Evolutionary conservation across 2,888 invertebrate species (phyloP).

Genomic region (Tupiocoris notatus): DNA sequence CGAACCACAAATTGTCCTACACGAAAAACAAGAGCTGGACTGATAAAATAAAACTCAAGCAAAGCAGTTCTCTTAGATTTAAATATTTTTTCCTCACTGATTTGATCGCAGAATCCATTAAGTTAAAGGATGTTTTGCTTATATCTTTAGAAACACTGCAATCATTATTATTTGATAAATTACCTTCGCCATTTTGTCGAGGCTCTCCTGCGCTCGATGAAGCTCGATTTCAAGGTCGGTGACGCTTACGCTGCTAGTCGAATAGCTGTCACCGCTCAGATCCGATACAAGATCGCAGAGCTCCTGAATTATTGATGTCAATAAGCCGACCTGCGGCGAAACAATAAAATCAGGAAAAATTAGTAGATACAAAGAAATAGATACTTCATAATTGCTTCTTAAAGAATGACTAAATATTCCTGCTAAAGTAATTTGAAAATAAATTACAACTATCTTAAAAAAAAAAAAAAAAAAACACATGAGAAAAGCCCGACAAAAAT

Average conservation of each 20-base stretch:
- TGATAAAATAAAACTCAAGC: no score
- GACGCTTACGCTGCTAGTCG: conserved; percentile 56
- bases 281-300: conserved; percentile 55
- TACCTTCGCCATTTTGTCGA: conserved; percentile 53
- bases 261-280: conserved; percentile 53
- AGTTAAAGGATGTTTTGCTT: neutral
- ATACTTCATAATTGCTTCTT: no score
- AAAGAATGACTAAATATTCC: no score
- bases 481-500: no score
- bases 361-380: no score
- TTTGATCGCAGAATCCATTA: neutral
- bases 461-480: no score
- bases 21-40: neutral
- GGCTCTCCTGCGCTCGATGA: conserved; percentile 54
- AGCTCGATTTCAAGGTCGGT: conserved; percentile 54
- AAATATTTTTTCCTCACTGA: neutral
- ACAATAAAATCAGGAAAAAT: neutral
- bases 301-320: conserved; percentile 53
- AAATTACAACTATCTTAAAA: no score
- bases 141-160: neutral
- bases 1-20: neutral
- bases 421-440: no score
- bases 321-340: conserved; percentile 56
- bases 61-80: neutral
- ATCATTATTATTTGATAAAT: neutral